Base-by-base conservation (phyloP, 2,888 invertebrate species). In the Bedellia somnulentella region DNA sequence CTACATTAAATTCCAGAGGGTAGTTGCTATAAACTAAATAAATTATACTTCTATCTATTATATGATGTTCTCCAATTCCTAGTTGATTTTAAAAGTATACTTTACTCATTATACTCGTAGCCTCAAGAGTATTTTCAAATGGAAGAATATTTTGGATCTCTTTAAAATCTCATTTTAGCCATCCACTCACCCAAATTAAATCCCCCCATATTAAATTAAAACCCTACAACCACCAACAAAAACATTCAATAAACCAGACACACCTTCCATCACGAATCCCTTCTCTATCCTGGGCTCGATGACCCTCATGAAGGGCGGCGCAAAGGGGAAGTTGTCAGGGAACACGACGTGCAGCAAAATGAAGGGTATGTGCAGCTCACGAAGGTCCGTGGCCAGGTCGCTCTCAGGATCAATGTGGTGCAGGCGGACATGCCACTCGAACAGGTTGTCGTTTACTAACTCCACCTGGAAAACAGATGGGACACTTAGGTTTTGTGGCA, bases 321-420 rank as follows among this genome's bases (percentile, higher is more conserved):
- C 87, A 52, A 92, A 92, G 24, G 92, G 92, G 50, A 92, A 92
- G 56, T 90, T 91, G 49, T 92, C 89, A 10, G 92, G 92, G 64
- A 92, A 92, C 39, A 86, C 78, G 43, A 90, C 75, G 57, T 90
- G 89, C 42, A 92, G 76, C 40, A 89, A 75, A 46, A 92, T 90
- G 58, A 82, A 80, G 11, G 82, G 71, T 39, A 91, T 81, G 46
- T 83, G 83, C 37, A 89, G 63, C 54, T 90, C 89, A 32, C 81
- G 80, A 81, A 92, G 86, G 58, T 92, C 92, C 30, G 76, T 79
- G n/a, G 87, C 86, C 43, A 92, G 73, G 40, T 89, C 87, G 51
- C 89, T 90, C 51, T 92, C 91, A 2, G 87, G 83, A 67, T 92
- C 92, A 44, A 92, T 83, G 52, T 86, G 84, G 56, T 85, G 84